A percentile compares a stretch with the other conserved stretches of the same genome.
phyloP scores from a whole-genome alignment of 2,113 vertebrate species.

The Mesoclemmys tuberculata region DNA sequence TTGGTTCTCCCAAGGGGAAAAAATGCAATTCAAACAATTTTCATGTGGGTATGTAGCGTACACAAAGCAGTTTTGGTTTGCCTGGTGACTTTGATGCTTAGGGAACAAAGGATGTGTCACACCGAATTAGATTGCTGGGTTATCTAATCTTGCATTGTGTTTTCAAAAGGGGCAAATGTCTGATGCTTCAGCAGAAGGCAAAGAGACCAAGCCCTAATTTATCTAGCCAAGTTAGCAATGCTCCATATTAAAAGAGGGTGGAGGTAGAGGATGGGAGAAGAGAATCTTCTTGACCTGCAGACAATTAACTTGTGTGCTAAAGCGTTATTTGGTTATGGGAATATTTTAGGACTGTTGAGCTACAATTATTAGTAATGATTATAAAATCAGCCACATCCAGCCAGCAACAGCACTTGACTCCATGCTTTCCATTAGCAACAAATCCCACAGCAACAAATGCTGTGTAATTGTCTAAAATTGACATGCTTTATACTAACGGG shows the following conservation, averaged over 20 bases:
- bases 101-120: background rate
- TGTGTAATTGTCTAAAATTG: background rate
- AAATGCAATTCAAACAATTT: background rate
- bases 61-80: background rate
- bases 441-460: background rate
- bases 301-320: fast-evolving
- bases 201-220: background rate
- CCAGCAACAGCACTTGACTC: background rate
- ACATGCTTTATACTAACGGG: fast-evolving
- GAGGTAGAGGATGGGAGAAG: background rate
- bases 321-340: background rate
- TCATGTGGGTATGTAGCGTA: background rate
- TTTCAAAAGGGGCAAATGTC: background rate
- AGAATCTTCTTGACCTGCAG: background rate
- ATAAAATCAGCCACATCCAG: background rate
- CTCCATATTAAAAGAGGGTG: background rate
- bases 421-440: fast-evolving
- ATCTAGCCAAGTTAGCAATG: background rate
- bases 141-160: background rate
- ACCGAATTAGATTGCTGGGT: background rate
- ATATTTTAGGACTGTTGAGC: fast-evolving
- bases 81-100: background rate
- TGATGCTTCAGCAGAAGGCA: background rate
- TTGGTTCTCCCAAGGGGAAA: background rate
- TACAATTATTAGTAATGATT: no score